These are phyloP conservation scores for Torymus aiolomorphi DNA, from an alignment of 2,888 invertebrate species.

Conservation along the genomic window DNA sequence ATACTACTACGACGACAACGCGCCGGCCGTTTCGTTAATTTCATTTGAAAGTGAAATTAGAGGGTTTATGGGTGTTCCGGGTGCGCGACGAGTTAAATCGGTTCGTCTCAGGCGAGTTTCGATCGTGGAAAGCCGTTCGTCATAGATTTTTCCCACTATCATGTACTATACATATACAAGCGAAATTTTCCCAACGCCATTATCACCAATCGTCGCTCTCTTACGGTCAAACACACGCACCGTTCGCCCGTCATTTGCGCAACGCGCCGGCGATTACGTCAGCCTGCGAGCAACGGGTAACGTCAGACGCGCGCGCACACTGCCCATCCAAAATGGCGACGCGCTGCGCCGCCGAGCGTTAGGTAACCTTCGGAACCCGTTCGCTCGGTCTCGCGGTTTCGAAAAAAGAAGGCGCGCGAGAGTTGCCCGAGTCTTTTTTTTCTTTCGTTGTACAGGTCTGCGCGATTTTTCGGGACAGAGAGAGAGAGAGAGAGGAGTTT, in stretches of 20 bases:
- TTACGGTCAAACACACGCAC: constrained; percentile 12
- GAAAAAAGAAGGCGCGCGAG: neutral
- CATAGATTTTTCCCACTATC: too few relatives aligned
- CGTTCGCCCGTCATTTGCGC: constrained; percentile 51
- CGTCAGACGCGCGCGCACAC: too few relatives aligned
- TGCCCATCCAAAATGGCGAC: too few relatives aligned
- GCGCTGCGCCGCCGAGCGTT: constrained; percentile 14
- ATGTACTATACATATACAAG: too few relatives aligned
- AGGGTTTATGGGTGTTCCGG: neutral
- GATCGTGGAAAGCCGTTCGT: too few relatives aligned
- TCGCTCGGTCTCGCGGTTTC: constrained; percentile 14
- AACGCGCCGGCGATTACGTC: constrained; percentile 63
- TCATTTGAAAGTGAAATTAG: constrained; percentile 21
- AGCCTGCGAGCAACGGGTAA: constrained; percentile 15
- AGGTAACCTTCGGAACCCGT: constrained; percentile 54
- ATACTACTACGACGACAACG: neutral
- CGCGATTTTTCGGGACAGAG: too few relatives aligned
- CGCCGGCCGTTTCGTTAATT: constrained; percentile 3
- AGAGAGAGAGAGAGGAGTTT: too few relatives aligned
- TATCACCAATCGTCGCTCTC: neutral
- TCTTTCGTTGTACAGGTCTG: neutral
- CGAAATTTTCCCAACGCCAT: too few relatives aligned
- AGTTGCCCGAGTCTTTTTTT: neutral
- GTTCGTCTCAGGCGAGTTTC: too few relatives aligned
- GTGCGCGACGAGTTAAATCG: neutral